phyloP scores from a whole-genome alignment of 92 coral and sea anemone genomes.

The Phymanthus crucifer region DNA sequence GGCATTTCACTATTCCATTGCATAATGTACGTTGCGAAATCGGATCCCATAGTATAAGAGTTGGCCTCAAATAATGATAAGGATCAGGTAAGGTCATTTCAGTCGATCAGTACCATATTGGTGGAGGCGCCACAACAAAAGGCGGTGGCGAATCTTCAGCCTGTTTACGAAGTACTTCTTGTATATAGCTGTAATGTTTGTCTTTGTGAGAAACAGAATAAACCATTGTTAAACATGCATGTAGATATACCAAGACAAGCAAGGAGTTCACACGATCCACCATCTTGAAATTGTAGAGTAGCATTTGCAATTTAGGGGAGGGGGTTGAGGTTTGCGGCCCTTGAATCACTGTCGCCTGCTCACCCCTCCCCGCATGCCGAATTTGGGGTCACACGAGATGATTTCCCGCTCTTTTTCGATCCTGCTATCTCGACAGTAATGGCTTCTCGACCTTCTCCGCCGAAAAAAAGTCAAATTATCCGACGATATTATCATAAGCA shows the following conservation, averaged over 20 bases:
- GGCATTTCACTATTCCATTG: constrained; percentile 46
- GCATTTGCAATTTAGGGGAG: too few species aligned
- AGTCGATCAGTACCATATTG: constrained; percentile 40
- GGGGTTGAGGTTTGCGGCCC: too few species aligned
- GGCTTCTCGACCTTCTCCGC: constrained; percentile 1
- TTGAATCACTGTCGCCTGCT: too few species aligned
- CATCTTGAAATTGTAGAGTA: too few species aligned
- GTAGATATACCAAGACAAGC: not conserved
- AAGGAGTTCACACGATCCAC: not conserved
- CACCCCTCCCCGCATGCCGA: not conserved
- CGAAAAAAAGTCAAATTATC: not conserved
- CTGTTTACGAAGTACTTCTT: constrained; percentile 45
- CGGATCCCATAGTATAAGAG: constrained; percentile 54
- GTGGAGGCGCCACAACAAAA: constrained; percentile 51
- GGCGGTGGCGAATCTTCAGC: constrained; percentile 29
- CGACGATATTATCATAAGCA: not conserved
- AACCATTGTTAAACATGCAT: constrained; percentile 21
- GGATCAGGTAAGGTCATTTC: not conserved
- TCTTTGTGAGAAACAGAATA: constrained; percentile 48
- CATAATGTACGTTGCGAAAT: constrained; percentile 37
- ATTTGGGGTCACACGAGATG: not conserved
- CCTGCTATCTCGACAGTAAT: not conserved
- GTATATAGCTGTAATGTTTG: constrained; percentile 47
- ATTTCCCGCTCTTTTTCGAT: not conserved
- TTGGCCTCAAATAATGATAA: constrained; percentile 23